These are phyloP conservation scores for Netelia fuscicornis DNA, from an alignment of 2,888 invertebrate genomes.

Conservation along the genomic window DNA sequence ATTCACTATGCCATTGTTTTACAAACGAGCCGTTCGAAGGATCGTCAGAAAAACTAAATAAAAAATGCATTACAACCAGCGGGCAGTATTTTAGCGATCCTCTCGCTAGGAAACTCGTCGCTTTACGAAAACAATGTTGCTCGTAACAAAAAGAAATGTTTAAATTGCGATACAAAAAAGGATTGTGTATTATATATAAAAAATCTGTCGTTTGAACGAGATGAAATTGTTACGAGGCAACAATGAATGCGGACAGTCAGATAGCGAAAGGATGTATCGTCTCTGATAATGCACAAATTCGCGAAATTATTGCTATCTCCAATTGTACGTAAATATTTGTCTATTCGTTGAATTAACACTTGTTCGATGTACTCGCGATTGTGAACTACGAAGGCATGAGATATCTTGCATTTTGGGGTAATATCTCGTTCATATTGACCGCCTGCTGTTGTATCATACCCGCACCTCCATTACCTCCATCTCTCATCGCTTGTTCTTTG, in stretches of 20 bases:
- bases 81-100: too few species aligned
- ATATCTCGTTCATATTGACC: conserved; percentile 83
- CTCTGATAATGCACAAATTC: background rate
- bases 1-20: conserved; percentile 41
- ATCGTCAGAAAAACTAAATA: background rate
- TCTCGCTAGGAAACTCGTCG: too few species aligned
- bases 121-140: too few species aligned
- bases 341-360: conserved; percentile 16
- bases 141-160: too few species aligned
- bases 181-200: too few species aligned
- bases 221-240: too few species aligned
- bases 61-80: too few species aligned
- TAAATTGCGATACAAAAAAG: too few species aligned
- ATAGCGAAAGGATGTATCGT: background rate
- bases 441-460: conserved; percentile 79
- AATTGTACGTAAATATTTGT: conserved; percentile 26
- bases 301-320: conserved; percentile 37
- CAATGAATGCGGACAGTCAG: background rate
- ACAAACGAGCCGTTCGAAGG: conserved; percentile 12
- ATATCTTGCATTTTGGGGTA: conserved; percentile 83
- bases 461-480: conserved; percentile 74
- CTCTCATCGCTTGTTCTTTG: conserved; percentile 81
- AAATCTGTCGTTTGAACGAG: too few species aligned
- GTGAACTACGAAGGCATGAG: conserved; percentile 82
- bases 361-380: conserved; percentile 21